A percentile compares a stretch with the other conserved stretches of the same genome.
Conservation (phyloP, 2,113 vertebrate genomes). For the Epinephelus lanceolatus region DNA sequence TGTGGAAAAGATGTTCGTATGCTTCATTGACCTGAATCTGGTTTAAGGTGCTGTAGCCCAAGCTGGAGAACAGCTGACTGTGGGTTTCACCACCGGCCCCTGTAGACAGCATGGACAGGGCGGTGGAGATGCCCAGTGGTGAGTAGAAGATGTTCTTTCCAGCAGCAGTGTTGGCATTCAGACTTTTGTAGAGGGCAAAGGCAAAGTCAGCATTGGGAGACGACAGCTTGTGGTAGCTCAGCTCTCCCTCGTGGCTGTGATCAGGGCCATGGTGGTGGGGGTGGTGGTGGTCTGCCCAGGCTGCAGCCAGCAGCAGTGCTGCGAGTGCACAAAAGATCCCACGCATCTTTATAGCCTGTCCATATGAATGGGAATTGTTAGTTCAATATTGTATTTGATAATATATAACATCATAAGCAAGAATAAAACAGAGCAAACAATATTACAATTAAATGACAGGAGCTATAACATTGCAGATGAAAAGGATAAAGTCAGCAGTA, state of each 20-base stretch:
- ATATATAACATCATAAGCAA: neutral
- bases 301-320: slow-evolving; percentile 74
- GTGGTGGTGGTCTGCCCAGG: slow-evolving; percentile 61
- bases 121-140: slow-evolving; percentile 78
- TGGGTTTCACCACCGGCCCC: slow-evolving; percentile 72
- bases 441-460: neutral
- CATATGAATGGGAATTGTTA: neutral
- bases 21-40: slow-evolving; percentile 61
- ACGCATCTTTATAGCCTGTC: slow-evolving; percentile 78
- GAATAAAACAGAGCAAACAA: neutral
- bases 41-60: slow-evolving; percentile 76
- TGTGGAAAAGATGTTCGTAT: slow-evolving; percentile 77
- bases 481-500: neutral
- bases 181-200: slow-evolving; percentile 86
- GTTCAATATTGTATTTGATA: neutral
- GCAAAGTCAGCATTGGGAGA: slow-evolving; percentile 84
- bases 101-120: slow-evolving; percentile 76
- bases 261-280: too few species aligned
- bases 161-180: slow-evolving; percentile 60
- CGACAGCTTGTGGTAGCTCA: slow-evolving; percentile 49
- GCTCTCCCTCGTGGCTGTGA: too few species aligned
- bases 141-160: slow-evolving; percentile 86
- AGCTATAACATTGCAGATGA: neutral
- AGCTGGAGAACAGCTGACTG: slow-evolving; percentile 77
- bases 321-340: slow-evolving; percentile 72